Evolutionary conservation across 2,888 invertebrate species (phyloP), one percentile per base, ranked within the genome.

Genomic region (Synergus itoensis): DNA sequence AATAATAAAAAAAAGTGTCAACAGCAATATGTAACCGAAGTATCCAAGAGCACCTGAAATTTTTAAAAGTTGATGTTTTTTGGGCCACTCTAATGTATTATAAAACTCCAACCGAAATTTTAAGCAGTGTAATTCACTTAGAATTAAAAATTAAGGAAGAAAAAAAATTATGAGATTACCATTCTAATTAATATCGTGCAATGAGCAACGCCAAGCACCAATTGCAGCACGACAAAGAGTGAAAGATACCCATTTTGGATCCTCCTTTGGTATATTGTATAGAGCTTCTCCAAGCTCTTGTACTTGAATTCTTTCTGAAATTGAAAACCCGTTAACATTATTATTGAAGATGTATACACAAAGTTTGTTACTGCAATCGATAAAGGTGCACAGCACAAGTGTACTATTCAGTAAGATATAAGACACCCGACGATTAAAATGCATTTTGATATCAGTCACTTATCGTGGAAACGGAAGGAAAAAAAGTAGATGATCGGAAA

Each of bases 161-260:
- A 14, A 62, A 41, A n/a, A 64, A 28, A 53, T 60, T n/a, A 8
- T 65, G 4, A 11, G 4, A 91, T 88, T 79, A 94, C 94, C 84
- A 93, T 93, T 78, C 92, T 87, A 75, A 95, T 88, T 82, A 96
- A 93, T 82, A 94, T 89, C 80, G 93, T 88, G 62, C 94, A 94
- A 88, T 97, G 96, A 1, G 93, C 92, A 4, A 94, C 92, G 63
- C 95, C 95, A 77, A 97, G 94, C 57, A 95, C 89, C 78, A 95
- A 93, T 88, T 96, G 94, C 75, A 97, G 93, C 36, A 96, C 93
- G 83, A 97, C 93, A 92, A 96, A 97, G 80, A 97, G 94, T 82
- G 96, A 95, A 83, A 97, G 95, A 85, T 96, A 95, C 77, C 96
- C 96, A 92, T 96, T 95, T 88, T 96, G 95, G 81, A 97, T 93